A percentile compares a stretch with the other conserved stretches of the same genome.
Evolutionary conservation across 2,113 vertebrate species (phyloP).

Genomic region (Ursus arctos): DNA sequence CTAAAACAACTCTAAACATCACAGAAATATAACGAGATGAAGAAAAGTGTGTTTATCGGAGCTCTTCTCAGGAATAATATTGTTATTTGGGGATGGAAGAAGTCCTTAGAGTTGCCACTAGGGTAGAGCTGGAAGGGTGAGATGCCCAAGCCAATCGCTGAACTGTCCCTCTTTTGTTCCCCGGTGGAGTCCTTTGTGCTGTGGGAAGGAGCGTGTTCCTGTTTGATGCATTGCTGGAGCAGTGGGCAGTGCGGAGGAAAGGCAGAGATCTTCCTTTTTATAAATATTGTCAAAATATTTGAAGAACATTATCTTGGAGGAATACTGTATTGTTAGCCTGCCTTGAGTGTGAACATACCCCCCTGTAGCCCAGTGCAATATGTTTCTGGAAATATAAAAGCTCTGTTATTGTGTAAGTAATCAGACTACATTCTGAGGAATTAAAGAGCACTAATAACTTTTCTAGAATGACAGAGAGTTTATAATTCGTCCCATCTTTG

Average conservation of each 20-base stretch:
- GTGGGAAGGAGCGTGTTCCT: not conserved
- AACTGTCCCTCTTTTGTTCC: not conserved
- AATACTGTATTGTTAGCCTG: not conserved
- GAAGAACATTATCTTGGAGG: not conserved
- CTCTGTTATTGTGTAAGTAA: not conserved
- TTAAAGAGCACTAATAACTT: not conserved
- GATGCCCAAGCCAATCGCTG: not conserved
- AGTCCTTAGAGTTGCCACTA: not conserved
- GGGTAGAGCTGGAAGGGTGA: not conserved
- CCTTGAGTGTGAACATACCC: not conserved
- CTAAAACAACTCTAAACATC: not conserved
- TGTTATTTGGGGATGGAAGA: not conserved
- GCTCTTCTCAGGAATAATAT: not conserved
- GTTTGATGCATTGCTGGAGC: not conserved
- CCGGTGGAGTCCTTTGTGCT: not conserved
- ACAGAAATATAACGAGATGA: not conserved
- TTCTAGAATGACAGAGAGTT: not conserved
- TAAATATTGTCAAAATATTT: not conserved
- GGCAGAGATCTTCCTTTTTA: not conserved
- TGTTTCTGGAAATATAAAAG: constrained; percentile 20
- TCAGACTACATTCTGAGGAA: not conserved
- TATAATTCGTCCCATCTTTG: not conserved
- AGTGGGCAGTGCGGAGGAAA: not conserved
- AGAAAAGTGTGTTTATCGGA: not conserved
- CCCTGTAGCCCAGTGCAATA: not conserved